phyloP scores from a whole-genome alignment of 2,797 vertebrate genomes.

The Sebastes steindachneri region DNA sequence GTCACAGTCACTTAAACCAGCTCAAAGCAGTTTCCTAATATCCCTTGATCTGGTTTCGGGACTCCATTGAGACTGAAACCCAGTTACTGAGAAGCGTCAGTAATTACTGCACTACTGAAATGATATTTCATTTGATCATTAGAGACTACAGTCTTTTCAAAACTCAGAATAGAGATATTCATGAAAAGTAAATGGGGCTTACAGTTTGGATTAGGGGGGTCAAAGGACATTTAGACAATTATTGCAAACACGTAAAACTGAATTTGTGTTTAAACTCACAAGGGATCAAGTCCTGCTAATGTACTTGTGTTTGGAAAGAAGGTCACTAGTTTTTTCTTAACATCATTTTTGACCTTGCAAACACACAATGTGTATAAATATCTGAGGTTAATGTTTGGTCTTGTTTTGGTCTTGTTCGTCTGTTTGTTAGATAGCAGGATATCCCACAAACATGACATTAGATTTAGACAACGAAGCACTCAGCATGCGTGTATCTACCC shows the following conservation, averaged over 20 bases:
- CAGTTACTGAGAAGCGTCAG: conserved; percentile 64
- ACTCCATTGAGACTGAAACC: conserved; percentile 64
- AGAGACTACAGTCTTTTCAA: conserved; percentile 60
- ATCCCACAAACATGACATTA: not conserved
- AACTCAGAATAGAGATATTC: conserved; percentile 47
- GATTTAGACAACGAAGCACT: not conserved
- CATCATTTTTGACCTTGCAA: not conserved
- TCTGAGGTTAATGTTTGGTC: not conserved
- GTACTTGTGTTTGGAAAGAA: not conserved
- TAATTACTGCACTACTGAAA: conserved; percentile 69
- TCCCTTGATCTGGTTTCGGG: conserved; percentile 65
- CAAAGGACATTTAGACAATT: conserved; percentile 37
- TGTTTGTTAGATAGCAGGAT: not conserved
- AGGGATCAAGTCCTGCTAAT: not conserved
- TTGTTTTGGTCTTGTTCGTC: not conserved
- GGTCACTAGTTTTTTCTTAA: not conserved
- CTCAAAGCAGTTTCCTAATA: conserved; percentile 55
- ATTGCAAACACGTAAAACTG: not conserved
- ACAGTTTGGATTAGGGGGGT: conserved; percentile 46
- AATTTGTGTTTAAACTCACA: not conserved
- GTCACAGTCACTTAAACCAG: conserved; percentile 59
- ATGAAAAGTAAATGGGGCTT: conserved; percentile 48
- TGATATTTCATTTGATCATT: conserved; percentile 72
- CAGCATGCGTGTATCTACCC: not conserved
- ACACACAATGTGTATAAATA: not conserved